phyloP scores from a whole-genome alignment of 2,888 invertebrate genomes.

The Melanostoma mellinum region DNA sequence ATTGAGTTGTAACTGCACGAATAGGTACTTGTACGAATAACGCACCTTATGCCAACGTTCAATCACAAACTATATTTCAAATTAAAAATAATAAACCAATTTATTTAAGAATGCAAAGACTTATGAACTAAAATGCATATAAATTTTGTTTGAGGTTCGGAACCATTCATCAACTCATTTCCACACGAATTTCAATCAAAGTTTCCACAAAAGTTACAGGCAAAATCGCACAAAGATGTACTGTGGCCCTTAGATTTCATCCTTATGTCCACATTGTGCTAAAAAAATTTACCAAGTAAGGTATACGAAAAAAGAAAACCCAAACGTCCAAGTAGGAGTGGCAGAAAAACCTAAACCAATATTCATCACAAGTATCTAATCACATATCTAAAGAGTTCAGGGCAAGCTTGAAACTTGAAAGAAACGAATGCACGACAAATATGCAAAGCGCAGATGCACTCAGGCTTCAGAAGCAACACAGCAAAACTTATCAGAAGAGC shows the following conservation, averaged over 20 bases:
- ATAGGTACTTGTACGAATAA: no score
- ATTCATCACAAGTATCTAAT: conserved; percentile 57
- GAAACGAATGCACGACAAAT: conserved; percentile 56
- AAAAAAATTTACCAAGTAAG: conserved; percentile 38
- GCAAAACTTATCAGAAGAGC: conserved; percentile 57
- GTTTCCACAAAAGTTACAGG: conserved; percentile 41
- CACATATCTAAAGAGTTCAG: conserved; percentile 41
- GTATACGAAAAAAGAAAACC: conserved; percentile 12
- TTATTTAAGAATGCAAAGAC: neutral
- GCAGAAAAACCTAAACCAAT: conserved; percentile 48
- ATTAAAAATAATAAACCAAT: no score
- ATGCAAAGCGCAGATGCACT: conserved; percentile 62
- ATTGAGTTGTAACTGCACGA: no score
- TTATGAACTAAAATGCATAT: neutral
- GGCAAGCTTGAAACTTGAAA: conserved; percentile 14
- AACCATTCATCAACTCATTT: conserved; percentile 35
- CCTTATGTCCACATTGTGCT: conserved; percentile 51
- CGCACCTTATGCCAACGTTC: no score
- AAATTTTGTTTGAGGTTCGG: conserved; percentile 20
- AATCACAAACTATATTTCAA: no score
- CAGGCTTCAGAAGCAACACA: conserved; percentile 31
- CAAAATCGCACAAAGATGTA: conserved; percentile 33
- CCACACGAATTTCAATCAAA: conserved; percentile 58
- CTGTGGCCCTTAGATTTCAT: conserved; percentile 46
- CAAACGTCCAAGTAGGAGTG: conserved; percentile 28